Percentiles rank a stretch among this genome's conserved stretches.
Evolutionary conservation across 1,140 invertebrate genomes (phyloP).

Genomic region (Calosoma granatense): DNA sequence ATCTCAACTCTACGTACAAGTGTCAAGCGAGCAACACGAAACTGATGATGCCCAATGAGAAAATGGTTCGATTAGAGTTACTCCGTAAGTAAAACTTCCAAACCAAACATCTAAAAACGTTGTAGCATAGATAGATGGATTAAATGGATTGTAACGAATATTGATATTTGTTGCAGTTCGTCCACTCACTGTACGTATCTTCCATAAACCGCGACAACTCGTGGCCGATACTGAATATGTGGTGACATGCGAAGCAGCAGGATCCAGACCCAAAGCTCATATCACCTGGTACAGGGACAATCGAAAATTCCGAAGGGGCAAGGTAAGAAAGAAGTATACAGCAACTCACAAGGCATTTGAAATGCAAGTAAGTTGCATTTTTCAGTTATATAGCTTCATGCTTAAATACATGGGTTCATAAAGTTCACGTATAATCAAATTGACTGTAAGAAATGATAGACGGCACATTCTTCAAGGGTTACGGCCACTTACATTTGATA

Average conservation of each 20-base stretch:
- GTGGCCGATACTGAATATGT: slow-evolving; percentile 67
- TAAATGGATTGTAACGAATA: no score
- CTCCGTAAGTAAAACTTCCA: slow-evolving; percentile 51
- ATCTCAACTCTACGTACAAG: slow-evolving; percentile 73
- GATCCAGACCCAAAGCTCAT: slow-evolving; percentile 72
- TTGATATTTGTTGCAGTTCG: slow-evolving; percentile 57
- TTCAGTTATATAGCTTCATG: background rate
- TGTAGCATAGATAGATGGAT: no score
- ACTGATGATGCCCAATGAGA: slow-evolving; percentile 66
- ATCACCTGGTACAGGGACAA: slow-evolving; percentile 75
- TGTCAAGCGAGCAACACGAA: slow-evolving; percentile 80
- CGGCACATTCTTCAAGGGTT: no score
- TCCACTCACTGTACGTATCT: slow-evolving; percentile 62
- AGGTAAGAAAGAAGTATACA: slow-evolving; percentile 54
- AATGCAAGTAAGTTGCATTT: background rate
- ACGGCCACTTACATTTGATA: no score
- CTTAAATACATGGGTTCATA: background rate
- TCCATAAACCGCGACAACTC: slow-evolving; percentile 60
- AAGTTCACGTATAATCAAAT: no score
- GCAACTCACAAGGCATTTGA: slow-evolving; percentile 6
- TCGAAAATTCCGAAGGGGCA: slow-evolving; percentile 56
- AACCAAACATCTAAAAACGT: background rate
- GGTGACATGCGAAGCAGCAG: slow-evolving; percentile 64
- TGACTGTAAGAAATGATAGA: no score
- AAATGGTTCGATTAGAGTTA: slow-evolving; percentile 66